These are phyloP conservation scores for Alsophila aescularia DNA, from an alignment of 2,888 invertebrate genomes.

Conservation along the genomic window DNA sequence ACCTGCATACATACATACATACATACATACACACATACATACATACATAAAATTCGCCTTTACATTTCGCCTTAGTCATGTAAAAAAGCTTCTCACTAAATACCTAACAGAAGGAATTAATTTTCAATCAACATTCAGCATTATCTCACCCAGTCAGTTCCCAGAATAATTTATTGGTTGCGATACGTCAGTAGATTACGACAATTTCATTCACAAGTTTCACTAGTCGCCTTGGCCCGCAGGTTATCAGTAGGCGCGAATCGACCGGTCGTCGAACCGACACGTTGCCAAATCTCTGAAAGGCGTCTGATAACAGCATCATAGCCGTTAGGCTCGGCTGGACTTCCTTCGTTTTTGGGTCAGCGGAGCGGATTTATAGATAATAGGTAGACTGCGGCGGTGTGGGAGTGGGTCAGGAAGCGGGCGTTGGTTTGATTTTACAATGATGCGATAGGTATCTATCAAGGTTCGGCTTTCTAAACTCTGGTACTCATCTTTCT, in stretches of 20 bases:
- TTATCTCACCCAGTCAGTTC: constrained; percentile 15
- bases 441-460: neutral
- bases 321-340: constrained; percentile 35
- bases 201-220: constrained; percentile 37
- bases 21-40: too few species aligned
- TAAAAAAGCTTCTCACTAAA: too few species aligned
- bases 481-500: too few species aligned
- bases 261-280: constrained; percentile 34
- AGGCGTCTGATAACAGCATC: constrained; percentile 37
- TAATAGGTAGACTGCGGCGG: constrained; percentile 20
- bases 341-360: constrained; percentile 43
- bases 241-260: constrained; percentile 30
- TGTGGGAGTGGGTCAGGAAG: constrained; percentile 21
- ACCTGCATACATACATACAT: too few species aligned
- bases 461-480: neutral
- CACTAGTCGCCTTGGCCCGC: constrained; percentile 24
- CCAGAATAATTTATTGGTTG: constrained; percentile 28
- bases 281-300: constrained; percentile 57
- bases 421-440: too few species aligned
- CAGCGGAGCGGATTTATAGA: constrained; percentile 48
- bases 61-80: too few species aligned
- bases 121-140: constrained; percentile 25
- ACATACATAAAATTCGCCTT: too few species aligned
- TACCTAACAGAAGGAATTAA: constrained; percentile 6
- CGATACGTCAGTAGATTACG: constrained; percentile 34